Conservation (phyloP, 2,113 vertebrate genomes). For the Mus musculus region DNA sequence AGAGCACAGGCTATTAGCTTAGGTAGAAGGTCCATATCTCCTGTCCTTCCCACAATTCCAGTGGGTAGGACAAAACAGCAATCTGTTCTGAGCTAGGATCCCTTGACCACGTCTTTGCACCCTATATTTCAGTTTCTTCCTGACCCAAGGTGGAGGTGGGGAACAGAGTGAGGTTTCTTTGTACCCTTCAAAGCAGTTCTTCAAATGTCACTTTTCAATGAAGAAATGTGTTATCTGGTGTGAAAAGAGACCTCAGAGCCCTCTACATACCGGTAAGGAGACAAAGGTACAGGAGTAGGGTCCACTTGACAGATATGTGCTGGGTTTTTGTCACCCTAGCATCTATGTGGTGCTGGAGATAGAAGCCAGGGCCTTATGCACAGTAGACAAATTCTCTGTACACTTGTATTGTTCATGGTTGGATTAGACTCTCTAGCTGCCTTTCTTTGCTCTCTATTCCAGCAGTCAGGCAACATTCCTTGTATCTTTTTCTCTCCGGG, state of each 20-base stretch:
- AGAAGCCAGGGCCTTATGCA: neutral
- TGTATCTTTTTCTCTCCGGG: neutral
- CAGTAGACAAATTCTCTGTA: neutral
- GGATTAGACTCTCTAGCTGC: neutral
- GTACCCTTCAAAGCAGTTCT: neutral
- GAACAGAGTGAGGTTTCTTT: neutral
- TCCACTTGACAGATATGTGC: neutral
- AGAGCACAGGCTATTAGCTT: slow-evolving; percentile 51
- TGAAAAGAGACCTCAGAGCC: neutral
- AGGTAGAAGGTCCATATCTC: no score
- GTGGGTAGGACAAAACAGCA: neutral
- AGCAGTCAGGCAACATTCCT: neutral
- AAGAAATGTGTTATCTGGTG: neutral
- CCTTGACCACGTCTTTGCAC: neutral
- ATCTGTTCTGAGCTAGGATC: neutral
- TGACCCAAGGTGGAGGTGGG: neutral
- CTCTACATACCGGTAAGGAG: neutral
- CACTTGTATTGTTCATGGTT: no score
- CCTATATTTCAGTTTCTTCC: neutral
- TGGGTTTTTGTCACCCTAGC: neutral
- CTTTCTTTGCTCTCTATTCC: neutral
- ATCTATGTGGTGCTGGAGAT: neutral
- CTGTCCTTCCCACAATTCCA: neutral
- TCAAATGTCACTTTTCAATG: neutral
- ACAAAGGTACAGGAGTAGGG: neutral